Evolutionary conservation across 2,113 vertebrate species (phyloP).

Genomic region (Melospiza georgiana): DNA sequence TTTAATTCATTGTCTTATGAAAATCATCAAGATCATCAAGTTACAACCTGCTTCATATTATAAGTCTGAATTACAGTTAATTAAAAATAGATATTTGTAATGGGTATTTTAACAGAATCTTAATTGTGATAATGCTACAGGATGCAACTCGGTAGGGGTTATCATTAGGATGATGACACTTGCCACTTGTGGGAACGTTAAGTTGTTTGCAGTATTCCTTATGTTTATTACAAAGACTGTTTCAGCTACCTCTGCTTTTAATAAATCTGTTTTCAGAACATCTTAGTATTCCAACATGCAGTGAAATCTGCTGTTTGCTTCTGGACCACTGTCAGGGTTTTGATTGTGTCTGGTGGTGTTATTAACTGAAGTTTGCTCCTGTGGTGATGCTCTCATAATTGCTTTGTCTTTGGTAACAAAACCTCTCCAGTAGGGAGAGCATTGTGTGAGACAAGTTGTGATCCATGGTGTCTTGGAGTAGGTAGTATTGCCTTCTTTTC

Average conservation of each 20-base stretch:
- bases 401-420: not conserved
- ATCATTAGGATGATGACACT: not conserved
- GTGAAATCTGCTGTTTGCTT: rapidly evolving
- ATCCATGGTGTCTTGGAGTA: not conserved
- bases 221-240: not conserved
- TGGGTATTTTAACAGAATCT: constrained; percentile 63
- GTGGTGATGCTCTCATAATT: not conserved
- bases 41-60: constrained; percentile 2
- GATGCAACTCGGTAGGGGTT: not conserved
- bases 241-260: not conserved
- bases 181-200: not conserved
- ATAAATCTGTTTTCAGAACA: not conserved
- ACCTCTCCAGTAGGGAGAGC: not conserved
- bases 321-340: not conserved
- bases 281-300: not conserved
- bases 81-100: constrained; percentile 62
- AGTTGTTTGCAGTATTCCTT: constrained; percentile 49
- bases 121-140: constrained; percentile 46
- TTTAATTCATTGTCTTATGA: not conserved
- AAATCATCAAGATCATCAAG: not conserved
- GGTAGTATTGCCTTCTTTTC: not conserved
- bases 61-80: constrained; percentile 10
- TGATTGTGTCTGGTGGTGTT: not conserved
- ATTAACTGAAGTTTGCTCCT: not conserved
- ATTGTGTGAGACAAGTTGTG: not conserved